Evolutionary conservation across 2,113 vertebrate genomes (phyloP), one percentile per base, ranked within the genome.

Genomic region (Nibea coibor): DNA sequence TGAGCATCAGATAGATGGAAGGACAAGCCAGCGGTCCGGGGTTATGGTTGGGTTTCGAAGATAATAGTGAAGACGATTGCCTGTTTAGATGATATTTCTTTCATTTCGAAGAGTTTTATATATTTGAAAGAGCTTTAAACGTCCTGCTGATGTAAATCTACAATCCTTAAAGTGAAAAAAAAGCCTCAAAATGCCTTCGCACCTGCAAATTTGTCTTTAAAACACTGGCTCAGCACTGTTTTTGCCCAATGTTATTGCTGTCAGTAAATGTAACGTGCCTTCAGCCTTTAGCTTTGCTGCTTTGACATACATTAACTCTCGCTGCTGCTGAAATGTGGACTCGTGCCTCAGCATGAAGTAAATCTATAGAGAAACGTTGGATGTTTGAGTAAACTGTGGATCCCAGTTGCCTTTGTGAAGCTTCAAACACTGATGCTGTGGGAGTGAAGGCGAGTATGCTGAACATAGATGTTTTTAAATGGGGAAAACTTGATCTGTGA

Each of bases 261-360:
- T 51, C 59, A 75, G 76, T 81, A 26, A 80, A 80, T 28, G 75
- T 45, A 63, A 26, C 16, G 70, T 81, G 86, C 87, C 88, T 91
- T 88, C 45, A 80, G 67, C 78, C 28, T 66, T 66, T 16, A 80
- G 73, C 78, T 75, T 68, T 5, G 75, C 69, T 53, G 74, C 28
- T 19, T 64, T 39, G 17, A 24, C 4, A 20, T 39, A 14, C 45
- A 28, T 31, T 8, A 15, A 56, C 24, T 11, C 65, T 39, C 1
- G 35, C 39, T 16, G 61, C 61, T 1, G 28, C 28, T 62, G 31
- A 10, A 61, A 61, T 10, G 26, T 31, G 19, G n/a, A 47, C 63
- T 26, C 3, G 12, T 51, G 63, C 59, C 48, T 78, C 35, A 17
- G 67, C 82, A n/a, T 24, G 39, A 53, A 53, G 7, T 22, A 0